Conservation (phyloP, 2,888 invertebrate species). For the Psylliodes chrysocephalus region DNA sequence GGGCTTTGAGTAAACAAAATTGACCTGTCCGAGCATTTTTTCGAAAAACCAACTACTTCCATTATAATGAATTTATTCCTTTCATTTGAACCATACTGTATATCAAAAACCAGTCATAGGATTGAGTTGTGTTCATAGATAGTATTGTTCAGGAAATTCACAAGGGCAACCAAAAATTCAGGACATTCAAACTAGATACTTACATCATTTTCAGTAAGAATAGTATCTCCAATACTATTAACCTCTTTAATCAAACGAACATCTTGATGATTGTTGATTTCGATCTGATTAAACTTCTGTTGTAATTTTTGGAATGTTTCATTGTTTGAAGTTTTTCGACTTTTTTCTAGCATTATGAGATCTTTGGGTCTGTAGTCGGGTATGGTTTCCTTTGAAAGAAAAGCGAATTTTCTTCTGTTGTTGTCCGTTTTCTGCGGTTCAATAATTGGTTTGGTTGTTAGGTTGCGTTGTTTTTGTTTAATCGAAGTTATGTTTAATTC, state of each 20-base stretch:
- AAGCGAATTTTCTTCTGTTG: constrained; percentile 87
- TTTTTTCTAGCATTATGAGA: constrained; percentile 71
- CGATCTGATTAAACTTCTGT: constrained; percentile 76
- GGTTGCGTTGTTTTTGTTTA: constrained; percentile 55
- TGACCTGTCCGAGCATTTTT: no score
- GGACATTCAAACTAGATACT: no score
- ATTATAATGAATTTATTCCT: no score
- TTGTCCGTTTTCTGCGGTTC: constrained; percentile 75
- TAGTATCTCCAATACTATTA: constrained; percentile 69
- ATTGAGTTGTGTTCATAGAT: no score
- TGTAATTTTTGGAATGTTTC: constrained; percentile 84
- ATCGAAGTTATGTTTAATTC: constrained; percentile 61
- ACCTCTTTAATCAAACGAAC: constrained; percentile 70
- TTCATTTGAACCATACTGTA: no score
- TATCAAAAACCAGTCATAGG: no score
- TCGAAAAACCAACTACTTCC: no score
- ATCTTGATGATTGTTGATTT: constrained; percentile 57
- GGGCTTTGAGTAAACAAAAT: no score
- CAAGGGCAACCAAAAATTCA: no score
- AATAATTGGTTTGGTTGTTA: constrained; percentile 49
- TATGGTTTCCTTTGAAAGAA: constrained; percentile 85
- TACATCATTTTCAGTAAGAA: constrained; percentile 71
- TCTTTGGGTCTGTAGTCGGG: constrained; percentile 86
- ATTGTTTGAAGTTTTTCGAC: constrained; percentile 79
- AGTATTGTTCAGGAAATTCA: no score